phyloP scores from a whole-genome alignment of 2,797 vertebrate genomes.

The Coilia nasus region DNA sequence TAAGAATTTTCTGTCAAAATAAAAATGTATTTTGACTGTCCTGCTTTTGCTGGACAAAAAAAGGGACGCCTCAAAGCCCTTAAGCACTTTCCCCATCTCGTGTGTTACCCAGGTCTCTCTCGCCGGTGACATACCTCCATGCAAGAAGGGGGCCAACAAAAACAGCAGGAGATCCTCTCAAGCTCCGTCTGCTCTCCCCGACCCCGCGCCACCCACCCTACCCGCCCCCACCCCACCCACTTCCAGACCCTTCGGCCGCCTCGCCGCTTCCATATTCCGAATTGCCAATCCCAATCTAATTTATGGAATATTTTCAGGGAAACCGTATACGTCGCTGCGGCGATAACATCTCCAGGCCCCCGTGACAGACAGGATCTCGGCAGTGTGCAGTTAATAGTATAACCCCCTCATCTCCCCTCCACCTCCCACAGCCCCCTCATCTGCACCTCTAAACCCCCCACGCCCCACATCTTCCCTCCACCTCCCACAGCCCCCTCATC shows the following conservation, averaged over 20 bases:
- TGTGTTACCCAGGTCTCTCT: constrained; percentile 61
- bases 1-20: constrained; percentile 71
- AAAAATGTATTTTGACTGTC: constrained; percentile 68
- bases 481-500: too few relatives aligned
- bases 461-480: background rate
- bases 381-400: constrained; percentile 96
- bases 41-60: constrained; percentile 59
- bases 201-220: constrained; percentile 51
- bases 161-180: constrained; percentile 72
- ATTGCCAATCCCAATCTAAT: constrained; percentile 88
- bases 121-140: constrained; percentile 72
- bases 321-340: constrained; percentile 87
- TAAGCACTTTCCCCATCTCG: constrained; percentile 62
- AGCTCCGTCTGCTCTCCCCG: constrained; percentile 63
- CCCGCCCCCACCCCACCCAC: constrained; percentile 51
- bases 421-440: background rate
- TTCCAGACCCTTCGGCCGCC: constrained; percentile 56
- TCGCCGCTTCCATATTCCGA: constrained; percentile 72
- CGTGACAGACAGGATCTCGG: constrained; percentile 96
- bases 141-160: constrained; percentile 69
- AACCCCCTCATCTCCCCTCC: constrained; percentile 71
- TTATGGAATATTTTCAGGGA: constrained; percentile 93
- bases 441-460: constrained; percentile 47
- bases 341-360: constrained; percentile 98
- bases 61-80: constrained; percentile 57